A percentile compares a stretch with the other conserved stretches of the same genome.
Conservation (phyloP, 2,113 vertebrate species). For the Pongo abelii region DNA sequence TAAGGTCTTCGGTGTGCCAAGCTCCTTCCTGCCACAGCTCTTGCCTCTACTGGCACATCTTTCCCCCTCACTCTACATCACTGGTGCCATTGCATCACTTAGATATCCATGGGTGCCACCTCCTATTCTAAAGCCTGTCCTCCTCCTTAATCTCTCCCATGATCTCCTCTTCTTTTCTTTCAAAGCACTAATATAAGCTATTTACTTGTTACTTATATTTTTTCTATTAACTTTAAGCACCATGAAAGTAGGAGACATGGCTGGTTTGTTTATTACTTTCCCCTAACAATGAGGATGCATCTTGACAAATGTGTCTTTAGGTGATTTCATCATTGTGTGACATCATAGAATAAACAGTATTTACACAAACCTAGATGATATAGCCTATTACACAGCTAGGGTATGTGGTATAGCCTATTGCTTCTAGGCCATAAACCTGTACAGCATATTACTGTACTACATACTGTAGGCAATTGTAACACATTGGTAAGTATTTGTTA, state of each 20-base stretch:
- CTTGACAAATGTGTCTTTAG: neutral
- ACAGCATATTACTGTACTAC: neutral
- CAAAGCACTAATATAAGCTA: neutral
- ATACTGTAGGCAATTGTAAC: neutral
- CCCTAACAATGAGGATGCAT: neutral
- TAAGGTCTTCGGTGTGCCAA: neutral
- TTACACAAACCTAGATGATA: neutral
- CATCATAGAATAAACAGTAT: neutral
- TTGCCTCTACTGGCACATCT: neutral
- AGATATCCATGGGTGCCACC: neutral
- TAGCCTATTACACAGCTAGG: neutral
- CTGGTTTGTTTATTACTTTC: neutral
- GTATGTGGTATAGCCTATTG: neutral
- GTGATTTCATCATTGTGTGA: neutral
- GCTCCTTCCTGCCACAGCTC: neutral
- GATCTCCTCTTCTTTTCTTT: neutral
- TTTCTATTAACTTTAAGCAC: neutral
- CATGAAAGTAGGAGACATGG: neutral
- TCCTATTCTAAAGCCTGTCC: neutral
- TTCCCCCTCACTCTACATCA: neutral
- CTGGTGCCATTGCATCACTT: neutral
- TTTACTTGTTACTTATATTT: neutral
- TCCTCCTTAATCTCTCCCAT: neutral
- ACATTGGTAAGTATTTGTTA: neutral
- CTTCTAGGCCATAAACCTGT: neutral